These are phyloP conservation scores for Piprites chloris DNA, from an alignment of 2,113 vertebrate genomes.

Conservation along the genomic window DNA sequence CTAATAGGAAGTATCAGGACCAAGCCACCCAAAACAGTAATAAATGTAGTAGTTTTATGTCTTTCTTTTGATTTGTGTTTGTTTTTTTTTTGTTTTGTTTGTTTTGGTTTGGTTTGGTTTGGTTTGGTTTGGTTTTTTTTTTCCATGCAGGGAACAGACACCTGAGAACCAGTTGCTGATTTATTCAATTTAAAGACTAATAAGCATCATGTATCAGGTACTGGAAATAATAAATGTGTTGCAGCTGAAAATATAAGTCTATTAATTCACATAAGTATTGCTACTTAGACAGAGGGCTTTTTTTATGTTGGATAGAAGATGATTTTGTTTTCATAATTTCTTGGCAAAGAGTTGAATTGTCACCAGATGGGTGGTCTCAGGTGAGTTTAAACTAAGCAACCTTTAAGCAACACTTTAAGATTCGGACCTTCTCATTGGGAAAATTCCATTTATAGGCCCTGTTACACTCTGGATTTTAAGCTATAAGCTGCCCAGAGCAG, in stretches of 20 bases:
- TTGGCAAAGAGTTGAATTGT: not conserved
- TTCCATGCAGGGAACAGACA: not conserved
- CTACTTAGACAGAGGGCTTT: not conserved
- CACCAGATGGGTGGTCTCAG: not conserved
- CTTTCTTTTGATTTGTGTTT: not conserved
- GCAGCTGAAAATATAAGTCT: not conserved
- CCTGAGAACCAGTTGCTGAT: not conserved
- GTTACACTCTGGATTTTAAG: no score
- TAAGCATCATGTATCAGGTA: not conserved
- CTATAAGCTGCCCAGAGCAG: no score
- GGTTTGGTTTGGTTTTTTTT: not conserved
- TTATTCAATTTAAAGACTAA: not conserved
- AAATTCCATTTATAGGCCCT: not conserved
- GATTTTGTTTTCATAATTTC: not conserved
- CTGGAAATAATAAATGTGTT: not conserved
- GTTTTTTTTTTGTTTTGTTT: no score
- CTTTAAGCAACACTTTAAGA: not conserved
- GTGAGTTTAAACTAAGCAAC: not conserved
- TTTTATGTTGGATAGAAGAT: not conserved
- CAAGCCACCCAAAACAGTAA: not conserved
- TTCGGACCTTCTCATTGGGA: not conserved
- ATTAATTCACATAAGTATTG: not conserved
- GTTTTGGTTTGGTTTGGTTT: rapidly evolving
- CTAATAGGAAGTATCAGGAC: not conserved
- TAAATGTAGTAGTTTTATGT: not conserved